Evolutionary conservation across 1,140 invertebrate species (phyloP).

Genomic region (Drosophila sechellia): DNA sequence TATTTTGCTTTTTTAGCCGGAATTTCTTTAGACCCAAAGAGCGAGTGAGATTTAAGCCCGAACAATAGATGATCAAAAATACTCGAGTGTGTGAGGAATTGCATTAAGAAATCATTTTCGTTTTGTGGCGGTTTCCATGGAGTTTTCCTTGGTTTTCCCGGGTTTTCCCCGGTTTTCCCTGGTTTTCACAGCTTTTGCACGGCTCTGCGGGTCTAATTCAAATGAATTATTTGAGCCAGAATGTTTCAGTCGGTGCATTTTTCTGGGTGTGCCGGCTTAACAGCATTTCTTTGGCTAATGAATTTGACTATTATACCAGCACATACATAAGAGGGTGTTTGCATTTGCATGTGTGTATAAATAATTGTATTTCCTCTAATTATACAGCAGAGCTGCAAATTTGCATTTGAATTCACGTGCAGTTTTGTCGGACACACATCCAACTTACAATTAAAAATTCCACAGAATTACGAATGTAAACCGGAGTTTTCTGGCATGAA

Average conservation of each 20-base stretch:
- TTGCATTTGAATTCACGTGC: constrained; percentile 49
- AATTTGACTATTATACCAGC: constrained; percentile 42
- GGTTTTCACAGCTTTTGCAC: constrained; percentile 14
- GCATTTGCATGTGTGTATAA: constrained; percentile 17
- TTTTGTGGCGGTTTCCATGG: constrained; percentile 6
- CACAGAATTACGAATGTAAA: constrained; percentile 47
- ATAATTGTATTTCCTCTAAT: constrained; percentile 61
- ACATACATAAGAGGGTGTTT: constrained; percentile 4
- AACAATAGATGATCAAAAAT: constrained; percentile 54
- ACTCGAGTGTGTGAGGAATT: constrained; percentile 54
- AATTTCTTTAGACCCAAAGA: constrained; percentile 37
- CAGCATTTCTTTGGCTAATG: constrained; percentile 42
- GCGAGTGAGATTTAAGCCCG: constrained; percentile 38
- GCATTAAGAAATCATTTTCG: constrained; percentile 79
- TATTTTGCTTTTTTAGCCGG: constrained; percentile 29
- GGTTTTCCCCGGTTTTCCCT: not conserved
- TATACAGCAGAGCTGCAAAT: constrained; percentile 58
- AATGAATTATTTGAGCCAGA: constrained; percentile 73
- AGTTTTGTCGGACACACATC: constrained; percentile 2
- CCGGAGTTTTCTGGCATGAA: constrained; percentile 29
- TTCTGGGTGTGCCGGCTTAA: constrained; percentile 23
- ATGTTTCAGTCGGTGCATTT: constrained; percentile 47
- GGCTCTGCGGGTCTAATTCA: constrained; percentile 60
- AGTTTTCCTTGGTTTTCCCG: not conserved
- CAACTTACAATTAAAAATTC: constrained; percentile 48